Base-by-base conservation (phyloP, 2,797 vertebrate species). In the Parotocinclus haroldoi region DNA sequence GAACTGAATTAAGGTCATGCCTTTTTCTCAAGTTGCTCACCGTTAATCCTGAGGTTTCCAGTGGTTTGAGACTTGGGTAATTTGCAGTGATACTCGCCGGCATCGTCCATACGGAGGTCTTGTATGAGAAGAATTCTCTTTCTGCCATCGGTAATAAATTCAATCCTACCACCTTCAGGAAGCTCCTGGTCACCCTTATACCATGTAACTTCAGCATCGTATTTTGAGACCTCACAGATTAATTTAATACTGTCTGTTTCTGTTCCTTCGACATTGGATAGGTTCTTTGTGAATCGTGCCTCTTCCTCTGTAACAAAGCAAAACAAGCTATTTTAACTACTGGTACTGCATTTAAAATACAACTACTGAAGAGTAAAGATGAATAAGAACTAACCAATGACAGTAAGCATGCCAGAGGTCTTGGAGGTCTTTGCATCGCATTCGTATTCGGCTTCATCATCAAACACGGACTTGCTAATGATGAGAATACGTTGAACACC, bases 391-490 rank as follows among this genome's bases (percentile, higher is more conserved):
- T 92, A 84, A 98, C 96, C 96, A 51, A 99, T 76, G 3, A 99
- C 96, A 0, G 96, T 96, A 46, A 99, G 92, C 76, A 98, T 89
- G 83, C 94, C 95, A 0, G 95, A 95, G 75, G 95, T 94, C 70
- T 92, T 93, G 68, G 92, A 89, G 19, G 92, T 93, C 86, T 88
- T 95, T 45, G 94, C 94, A 76, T 98, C 95, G 84, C 94, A 96
- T 78, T 96, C 94, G 56, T 99, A 98, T 78, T 99, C 96, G 12
- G 96, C 96, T 82, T 98, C 96, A 56, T 98, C 96, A 38, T 95
- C 94, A 50, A 98, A 93, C 19, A 90, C 85, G 9, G 96, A 92
- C 85, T 98, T 99, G 84, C 88, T 94, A 80, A 99, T 17, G 38
- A 97, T 84, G 74, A 99, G 94, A 80, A 92, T 80, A 54, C 88